These are phyloP conservation scores for Exephanes ischioxanthus DNA, from an alignment of 2,888 invertebrate species.

Conservation along the genomic window DNA sequence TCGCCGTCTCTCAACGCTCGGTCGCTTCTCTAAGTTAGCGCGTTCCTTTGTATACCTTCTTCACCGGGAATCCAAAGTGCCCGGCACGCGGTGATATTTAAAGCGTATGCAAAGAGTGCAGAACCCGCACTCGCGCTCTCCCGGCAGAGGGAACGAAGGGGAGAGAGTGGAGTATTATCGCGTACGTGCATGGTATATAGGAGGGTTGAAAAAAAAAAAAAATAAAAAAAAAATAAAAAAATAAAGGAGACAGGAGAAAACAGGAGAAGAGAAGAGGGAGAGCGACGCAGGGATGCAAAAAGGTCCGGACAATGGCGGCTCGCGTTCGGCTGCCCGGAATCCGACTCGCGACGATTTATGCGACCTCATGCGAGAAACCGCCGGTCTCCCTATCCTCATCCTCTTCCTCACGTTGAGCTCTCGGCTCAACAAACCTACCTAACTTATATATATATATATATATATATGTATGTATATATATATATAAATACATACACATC, in stretches of 20 bases:
- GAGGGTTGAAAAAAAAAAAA: constrained; percentile 42
- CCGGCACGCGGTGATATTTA: constrained; percentile 80
- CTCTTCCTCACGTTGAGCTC: constrained; percentile 54
- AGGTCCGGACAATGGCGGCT: constrained; percentile 82
- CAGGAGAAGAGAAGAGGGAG: constrained; percentile 33
- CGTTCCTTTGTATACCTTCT: constrained; percentile 59
- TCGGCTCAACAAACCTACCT: constrained; percentile 44
- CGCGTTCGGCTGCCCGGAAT: constrained; percentile 82
- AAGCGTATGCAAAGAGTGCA: constrained; percentile 82
- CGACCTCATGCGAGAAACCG: constrained; percentile 76
- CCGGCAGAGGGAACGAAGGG: too few species aligned
- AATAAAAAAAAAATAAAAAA: constrained; percentile 36
- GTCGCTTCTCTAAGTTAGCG: constrained; percentile 24
- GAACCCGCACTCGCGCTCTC: constrained; percentile 64
- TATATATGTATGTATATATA: constrained; percentile 3
- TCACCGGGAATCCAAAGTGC: constrained; percentile 61
- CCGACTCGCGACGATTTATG: constrained; percentile 83
- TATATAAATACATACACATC: neutral
- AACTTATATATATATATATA: constrained; percentile 32
- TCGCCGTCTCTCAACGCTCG: constrained; percentile 16
- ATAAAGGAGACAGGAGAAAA: constrained; percentile 44
- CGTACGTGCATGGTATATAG: constrained; percentile 35
- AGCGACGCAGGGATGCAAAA: constrained; percentile 73
- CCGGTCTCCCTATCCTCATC: constrained; percentile 67
- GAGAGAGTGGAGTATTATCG: constrained; percentile 29